Conservation (phyloP, 2,113 vertebrate species). For the Cynocephalus volans region DNA sequence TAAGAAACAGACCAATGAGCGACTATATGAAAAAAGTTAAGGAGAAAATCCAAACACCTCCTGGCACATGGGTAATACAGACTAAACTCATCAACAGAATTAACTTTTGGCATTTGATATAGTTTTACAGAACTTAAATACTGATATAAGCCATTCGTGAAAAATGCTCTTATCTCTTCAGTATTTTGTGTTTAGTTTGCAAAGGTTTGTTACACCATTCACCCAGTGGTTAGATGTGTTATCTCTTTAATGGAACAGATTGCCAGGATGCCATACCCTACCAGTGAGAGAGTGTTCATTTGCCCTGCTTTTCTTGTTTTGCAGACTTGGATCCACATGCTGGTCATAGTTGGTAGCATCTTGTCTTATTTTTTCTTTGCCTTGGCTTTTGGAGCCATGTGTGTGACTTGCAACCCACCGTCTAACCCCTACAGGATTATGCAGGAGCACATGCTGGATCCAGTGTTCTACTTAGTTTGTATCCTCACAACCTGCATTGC, state of each 20-base stretch:
- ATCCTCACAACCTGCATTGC: conserved; percentile 91
- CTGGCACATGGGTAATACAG: not conserved
- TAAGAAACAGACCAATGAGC: not conserved
- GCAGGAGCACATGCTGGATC: conserved; percentile 90
- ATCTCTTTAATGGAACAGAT: not conserved
- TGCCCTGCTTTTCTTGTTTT: conserved; percentile 51
- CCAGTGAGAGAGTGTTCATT: not conserved
- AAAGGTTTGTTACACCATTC: not conserved
- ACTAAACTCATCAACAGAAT: not conserved
- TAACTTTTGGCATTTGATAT: conserved; percentile 5
- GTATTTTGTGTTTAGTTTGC: not conserved
- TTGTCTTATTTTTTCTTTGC: conserved; percentile 91
- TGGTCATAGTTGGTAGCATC: conserved; percentile 89
- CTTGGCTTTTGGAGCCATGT: conserved; percentile 90
- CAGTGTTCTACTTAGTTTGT: conserved; percentile 93
- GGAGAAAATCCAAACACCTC: not conserved
- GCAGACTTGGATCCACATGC: conserved; percentile 94
- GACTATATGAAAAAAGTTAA: not conserved
- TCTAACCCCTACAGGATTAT: conserved; percentile 94
- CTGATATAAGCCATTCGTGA: not conserved
- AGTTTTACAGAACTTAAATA: not conserved
- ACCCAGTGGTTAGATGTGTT: not conserved
- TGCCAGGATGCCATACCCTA: accelerated
- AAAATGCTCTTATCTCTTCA: not conserved
- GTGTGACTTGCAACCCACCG: conserved; percentile 91